Evolutionary conservation across 2,888 invertebrate genomes (phyloP).

Genomic region (Lasius platythorax): DNA sequence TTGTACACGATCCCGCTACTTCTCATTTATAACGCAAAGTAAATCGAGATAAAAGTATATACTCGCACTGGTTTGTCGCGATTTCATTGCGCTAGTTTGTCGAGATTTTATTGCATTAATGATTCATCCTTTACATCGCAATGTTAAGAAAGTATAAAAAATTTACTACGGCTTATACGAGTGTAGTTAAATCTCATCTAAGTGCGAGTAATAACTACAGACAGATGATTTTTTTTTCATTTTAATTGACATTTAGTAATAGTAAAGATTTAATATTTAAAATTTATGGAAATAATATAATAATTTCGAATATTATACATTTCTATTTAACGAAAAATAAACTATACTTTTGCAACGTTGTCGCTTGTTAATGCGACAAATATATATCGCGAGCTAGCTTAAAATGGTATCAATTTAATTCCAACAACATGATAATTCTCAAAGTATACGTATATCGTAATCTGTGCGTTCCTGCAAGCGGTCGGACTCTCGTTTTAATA

Average conservation of each 20-base stretch:
- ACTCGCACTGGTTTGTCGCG: neutral
- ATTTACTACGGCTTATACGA: neutral
- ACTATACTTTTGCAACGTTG: neutral
- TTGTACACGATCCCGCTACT: neutral
- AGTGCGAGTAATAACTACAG: neutral
- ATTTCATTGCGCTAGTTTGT: conserved; percentile 8
- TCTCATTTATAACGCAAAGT: neutral
- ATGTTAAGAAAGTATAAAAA: conserved; percentile 2
- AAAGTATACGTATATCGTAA: neutral
- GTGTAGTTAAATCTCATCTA: neutral
- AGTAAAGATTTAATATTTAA: neutral
- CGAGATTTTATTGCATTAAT: conserved; percentile 25
- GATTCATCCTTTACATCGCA: conserved; percentile 2
- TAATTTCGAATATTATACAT: neutral
- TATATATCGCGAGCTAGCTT: neutral
- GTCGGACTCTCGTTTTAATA: conserved; percentile 30
- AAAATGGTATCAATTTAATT: conserved; percentile 30
- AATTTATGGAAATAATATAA: neutral
- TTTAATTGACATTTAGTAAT: neutral
- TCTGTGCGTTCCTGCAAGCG: conserved; percentile 4
- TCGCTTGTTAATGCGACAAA: neutral
- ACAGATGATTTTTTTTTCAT: conserved; percentile 3
- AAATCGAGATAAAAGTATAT: conserved; percentile 17
- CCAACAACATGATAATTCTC: conserved; percentile 9
- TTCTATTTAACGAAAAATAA: neutral